Conservation (phyloP, 2,797 vertebrate genomes). For the Cyprinella venusta region DNA sequence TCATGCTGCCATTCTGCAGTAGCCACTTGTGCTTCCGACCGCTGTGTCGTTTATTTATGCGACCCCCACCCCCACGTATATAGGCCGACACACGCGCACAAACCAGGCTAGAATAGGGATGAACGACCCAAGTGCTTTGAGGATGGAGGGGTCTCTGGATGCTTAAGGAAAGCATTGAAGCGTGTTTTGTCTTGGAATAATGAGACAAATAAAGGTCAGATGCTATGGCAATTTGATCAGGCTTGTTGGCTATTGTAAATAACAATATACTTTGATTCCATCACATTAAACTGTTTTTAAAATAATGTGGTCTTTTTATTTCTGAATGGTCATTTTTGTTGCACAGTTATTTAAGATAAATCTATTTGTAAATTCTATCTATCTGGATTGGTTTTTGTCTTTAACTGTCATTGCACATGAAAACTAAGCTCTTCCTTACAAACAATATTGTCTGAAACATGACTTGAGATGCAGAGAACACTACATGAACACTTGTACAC, state of each 20-base stretch:
- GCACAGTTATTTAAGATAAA: neutral
- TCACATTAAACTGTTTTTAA: neutral
- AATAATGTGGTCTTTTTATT: neutral
- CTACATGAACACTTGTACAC: neutral
- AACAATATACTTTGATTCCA: neutral
- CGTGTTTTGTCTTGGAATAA: constrained; percentile 19
- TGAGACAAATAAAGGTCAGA: neutral
- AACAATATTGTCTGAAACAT: neutral
- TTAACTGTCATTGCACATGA: neutral
- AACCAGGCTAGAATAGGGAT: constrained; percentile 9
- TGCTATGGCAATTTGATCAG: neutral
- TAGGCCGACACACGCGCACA: constrained; percentile 7
- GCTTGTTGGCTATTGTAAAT: neutral
- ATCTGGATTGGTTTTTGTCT: no score
- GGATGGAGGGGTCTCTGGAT: constrained; percentile 16
- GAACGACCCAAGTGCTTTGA: constrained; percentile 2
- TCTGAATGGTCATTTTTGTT: neutral
- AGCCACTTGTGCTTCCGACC: constrained; percentile 59
- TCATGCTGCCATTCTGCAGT: constrained; percentile 65
- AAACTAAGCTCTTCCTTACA: neutral
- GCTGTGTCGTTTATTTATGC: constrained; percentile 49
- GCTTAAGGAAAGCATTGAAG: constrained; percentile 22
- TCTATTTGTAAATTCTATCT: no score
- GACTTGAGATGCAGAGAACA: neutral
- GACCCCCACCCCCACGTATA: constrained; percentile 1